phyloP scores from a whole-genome alignment of 2,113 vertebrate species.

The Megaceryle torquata region DNA sequence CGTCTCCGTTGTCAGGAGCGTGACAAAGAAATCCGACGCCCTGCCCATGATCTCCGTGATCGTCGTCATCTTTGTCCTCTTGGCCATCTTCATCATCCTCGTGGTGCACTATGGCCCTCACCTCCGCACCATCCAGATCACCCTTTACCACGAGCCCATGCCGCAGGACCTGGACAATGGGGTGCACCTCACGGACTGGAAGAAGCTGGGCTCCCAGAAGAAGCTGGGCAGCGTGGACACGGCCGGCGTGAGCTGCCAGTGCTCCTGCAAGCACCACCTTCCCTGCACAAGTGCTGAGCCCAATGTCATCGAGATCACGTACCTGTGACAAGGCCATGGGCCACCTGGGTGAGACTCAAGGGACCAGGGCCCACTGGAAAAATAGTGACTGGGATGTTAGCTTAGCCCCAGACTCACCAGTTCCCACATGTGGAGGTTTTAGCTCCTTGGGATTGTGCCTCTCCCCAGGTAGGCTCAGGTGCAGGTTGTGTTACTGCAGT shows the following conservation, averaged over 20 bases:
- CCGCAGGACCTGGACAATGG: constrained; percentile 21
- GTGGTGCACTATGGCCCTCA: constrained; percentile 63
- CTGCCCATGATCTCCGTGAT: constrained; percentile 61
- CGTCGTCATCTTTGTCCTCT: constrained; percentile 55
- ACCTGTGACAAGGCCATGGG: constrained; percentile 48
- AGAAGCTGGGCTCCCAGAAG: constrained; percentile 1
- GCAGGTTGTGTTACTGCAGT: background rate
- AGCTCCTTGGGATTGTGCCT: background rate
- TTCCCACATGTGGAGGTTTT: rapidly evolving
- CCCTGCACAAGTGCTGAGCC: background rate
- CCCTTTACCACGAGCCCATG: constrained; percentile 46
- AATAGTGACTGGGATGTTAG: background rate
- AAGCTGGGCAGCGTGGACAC: background rate
- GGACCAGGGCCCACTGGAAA: rapidly evolving
- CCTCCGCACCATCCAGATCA: constrained; percentile 57
- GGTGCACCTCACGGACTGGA: constrained; percentile 66
- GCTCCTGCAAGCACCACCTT: background rate
- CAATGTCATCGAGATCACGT: constrained; percentile 66
- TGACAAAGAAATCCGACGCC: background rate
- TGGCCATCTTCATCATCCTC: constrained; percentile 72
- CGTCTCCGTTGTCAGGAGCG: background rate
- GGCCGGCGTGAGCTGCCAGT: background rate
- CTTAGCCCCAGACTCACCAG: rapidly evolving
- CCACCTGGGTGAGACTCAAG: background rate
- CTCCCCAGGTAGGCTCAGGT: background rate